Evolutionary conservation across 1,140 invertebrate genomes (phyloP).

Genomic region (Eufriesea mexicana): DNA sequence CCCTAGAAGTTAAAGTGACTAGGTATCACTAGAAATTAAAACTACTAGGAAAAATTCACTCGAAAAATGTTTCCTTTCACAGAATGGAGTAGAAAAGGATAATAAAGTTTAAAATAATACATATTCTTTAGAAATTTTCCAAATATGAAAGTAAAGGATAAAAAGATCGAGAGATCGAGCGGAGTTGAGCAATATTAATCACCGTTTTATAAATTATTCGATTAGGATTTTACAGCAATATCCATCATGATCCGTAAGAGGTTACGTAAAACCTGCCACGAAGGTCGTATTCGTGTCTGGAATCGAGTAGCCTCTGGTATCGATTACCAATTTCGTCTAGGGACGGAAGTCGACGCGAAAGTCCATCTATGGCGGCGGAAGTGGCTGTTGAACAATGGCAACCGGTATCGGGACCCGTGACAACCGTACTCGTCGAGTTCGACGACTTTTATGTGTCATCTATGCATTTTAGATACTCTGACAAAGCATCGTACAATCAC

Average conservation of each 20-base stretch:
- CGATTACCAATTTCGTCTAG: constrained; percentile 56
- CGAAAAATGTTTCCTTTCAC: neutral
- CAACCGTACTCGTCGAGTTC: constrained; percentile 19
- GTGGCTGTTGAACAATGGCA: constrained; percentile 46
- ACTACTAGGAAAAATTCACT: too few relatives aligned
- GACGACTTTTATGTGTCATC: constrained; percentile 5
- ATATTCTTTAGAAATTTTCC: too few relatives aligned
- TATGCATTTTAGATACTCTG: neutral
- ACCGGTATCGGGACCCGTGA: constrained; percentile 60
- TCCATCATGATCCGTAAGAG: constrained; percentile 1
- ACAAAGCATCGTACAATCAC: too few relatives aligned
- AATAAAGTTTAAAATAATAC: too few relatives aligned
- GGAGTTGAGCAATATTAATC: neutral
- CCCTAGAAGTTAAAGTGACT: too few relatives aligned
- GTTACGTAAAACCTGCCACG: constrained; percentile 21
- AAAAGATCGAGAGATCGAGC: too few relatives aligned
- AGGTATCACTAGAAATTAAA: too few relatives aligned
- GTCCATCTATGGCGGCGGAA: constrained; percentile 61
- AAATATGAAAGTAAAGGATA: too few relatives aligned
- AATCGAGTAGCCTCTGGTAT: constrained; percentile 49
- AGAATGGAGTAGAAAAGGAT: neutral
- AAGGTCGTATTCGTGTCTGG: constrained; percentile 37
- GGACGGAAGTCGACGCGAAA: constrained; percentile 43
- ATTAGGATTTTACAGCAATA: neutral
- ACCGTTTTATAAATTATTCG: neutral